Evolutionary conservation across 1,140 invertebrate genomes (phyloP).

Genomic region (Drosophila albomicans): DNA sequence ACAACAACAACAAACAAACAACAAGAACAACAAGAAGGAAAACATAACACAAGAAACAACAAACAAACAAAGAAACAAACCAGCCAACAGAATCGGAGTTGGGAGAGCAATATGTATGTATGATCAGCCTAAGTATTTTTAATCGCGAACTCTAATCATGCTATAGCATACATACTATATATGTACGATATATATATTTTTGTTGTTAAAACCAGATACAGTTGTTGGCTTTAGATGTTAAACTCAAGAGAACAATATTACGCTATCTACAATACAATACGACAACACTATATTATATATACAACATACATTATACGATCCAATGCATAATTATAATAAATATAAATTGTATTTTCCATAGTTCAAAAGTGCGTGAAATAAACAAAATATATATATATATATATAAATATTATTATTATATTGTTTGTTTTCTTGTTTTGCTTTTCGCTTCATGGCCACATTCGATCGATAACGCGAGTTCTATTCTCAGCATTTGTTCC

Average conservation of each 20-base stretch:
- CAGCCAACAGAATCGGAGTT: constrained; percentile 16
- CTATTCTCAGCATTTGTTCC: constrained; percentile 1
- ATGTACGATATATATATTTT: constrained; percentile 48
- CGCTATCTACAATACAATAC: constrained; percentile 23
- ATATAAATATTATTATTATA: not conserved
- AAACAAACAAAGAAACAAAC: not conserved
- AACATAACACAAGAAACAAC: constrained; percentile 7
- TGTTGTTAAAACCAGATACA: constrained; percentile 42
- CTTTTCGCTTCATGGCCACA: not conserved
- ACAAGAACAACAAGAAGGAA: not conserved
- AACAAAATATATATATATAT: constrained; percentile 16
- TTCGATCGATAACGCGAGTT: not conserved
- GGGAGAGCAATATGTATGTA: constrained; percentile 58
- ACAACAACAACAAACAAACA: not conserved
- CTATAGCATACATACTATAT: constrained; percentile 50
- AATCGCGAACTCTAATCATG: constrained; percentile 25
- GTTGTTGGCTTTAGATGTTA: constrained; percentile 58
- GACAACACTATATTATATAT: constrained; percentile 15
- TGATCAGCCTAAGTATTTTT: constrained; percentile 34
- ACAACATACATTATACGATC: constrained; percentile 23
- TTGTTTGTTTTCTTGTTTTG: not conserved
- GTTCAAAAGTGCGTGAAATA: constrained; percentile 60
- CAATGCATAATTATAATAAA: constrained; percentile 25
- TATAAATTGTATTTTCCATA: constrained; percentile 70
- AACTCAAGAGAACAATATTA: constrained; percentile 44